Conservation (phyloP, 2,888 invertebrate species). For the Elysia crispata region DNA sequence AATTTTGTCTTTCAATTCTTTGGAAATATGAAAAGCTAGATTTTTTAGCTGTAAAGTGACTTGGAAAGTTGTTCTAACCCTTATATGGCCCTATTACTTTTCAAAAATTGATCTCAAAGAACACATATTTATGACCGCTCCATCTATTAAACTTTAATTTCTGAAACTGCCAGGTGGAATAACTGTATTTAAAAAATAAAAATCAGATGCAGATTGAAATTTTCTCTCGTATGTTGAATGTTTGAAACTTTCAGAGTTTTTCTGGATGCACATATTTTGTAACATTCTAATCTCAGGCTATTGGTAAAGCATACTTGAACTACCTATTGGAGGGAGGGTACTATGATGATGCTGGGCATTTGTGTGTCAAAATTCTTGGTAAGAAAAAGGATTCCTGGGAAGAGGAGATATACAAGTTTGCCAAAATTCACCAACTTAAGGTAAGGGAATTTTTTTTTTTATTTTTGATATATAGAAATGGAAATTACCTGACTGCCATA, state of each 20-base stretch:
- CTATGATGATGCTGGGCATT: slow-evolving; percentile 89
- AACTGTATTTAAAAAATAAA: not conserved
- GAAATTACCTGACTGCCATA: too few species aligned
- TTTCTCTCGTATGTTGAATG: too few species aligned
- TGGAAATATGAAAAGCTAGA: too few species aligned
- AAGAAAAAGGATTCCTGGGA: slow-evolving; percentile 91
- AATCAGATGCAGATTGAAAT: not conserved
- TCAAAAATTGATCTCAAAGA: too few species aligned
- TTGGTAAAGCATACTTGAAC: slow-evolving; percentile 88
- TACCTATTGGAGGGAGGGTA: slow-evolving; percentile 83
- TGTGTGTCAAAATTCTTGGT: slow-evolving; percentile 87
- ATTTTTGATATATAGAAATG: too few species aligned
- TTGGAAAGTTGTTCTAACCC: too few species aligned
- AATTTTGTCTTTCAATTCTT: too few species aligned
- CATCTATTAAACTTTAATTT: too few species aligned
- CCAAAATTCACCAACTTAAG: slow-evolving; percentile 87
- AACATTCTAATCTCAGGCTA: slow-evolving; percentile 78
- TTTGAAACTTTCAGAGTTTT: too few species aligned
- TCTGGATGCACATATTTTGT: not conserved
- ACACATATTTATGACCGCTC: too few species aligned
- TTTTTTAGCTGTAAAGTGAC: too few species aligned
- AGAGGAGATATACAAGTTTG: slow-evolving; percentile 93
- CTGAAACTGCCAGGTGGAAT: not conserved
- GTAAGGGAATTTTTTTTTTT: slow-evolving; percentile 73
- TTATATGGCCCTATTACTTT: too few species aligned